phyloP scores from a whole-genome alignment of 1,140 invertebrate genomes.

The Drosophila cardini region DNA sequence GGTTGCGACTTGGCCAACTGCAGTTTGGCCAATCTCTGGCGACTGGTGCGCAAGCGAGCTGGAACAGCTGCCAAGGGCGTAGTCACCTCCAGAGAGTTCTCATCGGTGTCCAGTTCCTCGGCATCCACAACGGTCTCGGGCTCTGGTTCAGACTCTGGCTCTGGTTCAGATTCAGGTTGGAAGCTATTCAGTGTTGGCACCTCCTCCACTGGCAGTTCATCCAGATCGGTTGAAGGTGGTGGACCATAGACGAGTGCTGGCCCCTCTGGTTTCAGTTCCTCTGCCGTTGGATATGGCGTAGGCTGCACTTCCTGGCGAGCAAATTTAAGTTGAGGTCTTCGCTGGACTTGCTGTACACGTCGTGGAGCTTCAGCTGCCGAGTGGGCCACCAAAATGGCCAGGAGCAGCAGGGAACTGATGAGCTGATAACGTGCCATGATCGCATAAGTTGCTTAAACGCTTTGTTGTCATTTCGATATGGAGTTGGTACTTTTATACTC shows the following conservation, averaged over 20 bases:
- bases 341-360: conserved; percentile 34
- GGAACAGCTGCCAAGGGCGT: conserved; percentile 47
- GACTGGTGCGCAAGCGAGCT: conserved; percentile 59
- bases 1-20: conserved; percentile 51
- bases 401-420: conserved; percentile 55
- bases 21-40: conserved; percentile 62
- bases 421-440: conserved; percentile 73
- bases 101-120: conserved; percentile 67
- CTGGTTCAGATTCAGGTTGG: conserved; percentile 42
- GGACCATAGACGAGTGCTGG: conserved; percentile 73
- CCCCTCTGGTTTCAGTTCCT: conserved; percentile 70
- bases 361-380: conserved; percentile 46
- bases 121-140: conserved; percentile 1
- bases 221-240: conserved; percentile 51
- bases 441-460: conserved; percentile 52
- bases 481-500: conserved; percentile 67
- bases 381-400: conserved; percentile 58
- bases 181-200: conserved; percentile 46
- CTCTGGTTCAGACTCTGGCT: conserved; percentile 17
- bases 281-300: conserved; percentile 73
- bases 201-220: conserved; percentile 51
- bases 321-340: conserved; percentile 45
- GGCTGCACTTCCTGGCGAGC: conserved; percentile 57
- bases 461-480: conserved; percentile 66
- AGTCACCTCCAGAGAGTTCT: conserved; percentile 59